These are phyloP conservation scores for Heliothis subflexa DNA, from an alignment of 1,140 invertebrate genomes.

Conservation along the genomic window DNA sequence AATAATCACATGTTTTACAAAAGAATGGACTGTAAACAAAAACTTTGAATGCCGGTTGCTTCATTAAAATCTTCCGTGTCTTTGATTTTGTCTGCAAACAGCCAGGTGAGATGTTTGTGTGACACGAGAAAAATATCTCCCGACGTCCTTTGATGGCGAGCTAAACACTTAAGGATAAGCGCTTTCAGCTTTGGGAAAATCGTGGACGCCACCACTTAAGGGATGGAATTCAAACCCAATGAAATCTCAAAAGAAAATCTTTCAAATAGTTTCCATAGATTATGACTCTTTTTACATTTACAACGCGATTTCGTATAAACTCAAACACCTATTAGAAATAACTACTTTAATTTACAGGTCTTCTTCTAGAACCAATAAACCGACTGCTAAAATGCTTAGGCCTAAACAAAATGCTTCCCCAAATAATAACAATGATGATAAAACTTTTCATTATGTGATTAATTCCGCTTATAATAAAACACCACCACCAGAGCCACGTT, in stretches of 20 bases:
- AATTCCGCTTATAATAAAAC: neutral
- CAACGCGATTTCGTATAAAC: neutral
- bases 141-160: slow-evolving; percentile 71
- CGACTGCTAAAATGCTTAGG: slow-evolving; percentile 48
- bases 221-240: slow-evolving; percentile 33
- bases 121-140: slow-evolving; percentile 68
- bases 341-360: slow-evolving; percentile 56
- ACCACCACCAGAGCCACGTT: slow-evolving; percentile 34
- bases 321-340: slow-evolving; percentile 3
- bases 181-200: slow-evolving; percentile 59
- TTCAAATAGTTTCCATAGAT: too few species aligned
- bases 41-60: slow-evolving; percentile 74
- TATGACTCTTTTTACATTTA: too few species aligned
- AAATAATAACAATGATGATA: slow-evolving; percentile 21
- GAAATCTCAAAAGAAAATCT: slow-evolving; percentile 18
- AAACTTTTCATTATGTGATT: neutral
- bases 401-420: slow-evolving; percentile 57
- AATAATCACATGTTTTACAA: slow-evolving; percentile 38
- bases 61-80: slow-evolving; percentile 85
- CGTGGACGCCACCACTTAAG: slow-evolving; percentile 22
- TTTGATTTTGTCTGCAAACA: slow-evolving; percentile 83
- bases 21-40: slow-evolving; percentile 69
- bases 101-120: slow-evolving; percentile 71
- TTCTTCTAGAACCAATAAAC: slow-evolving; percentile 21
- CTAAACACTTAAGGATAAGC: slow-evolving; percentile 65